Conservation (phyloP, 2,113 vertebrate genomes). For the Trachemys scripta region DNA sequence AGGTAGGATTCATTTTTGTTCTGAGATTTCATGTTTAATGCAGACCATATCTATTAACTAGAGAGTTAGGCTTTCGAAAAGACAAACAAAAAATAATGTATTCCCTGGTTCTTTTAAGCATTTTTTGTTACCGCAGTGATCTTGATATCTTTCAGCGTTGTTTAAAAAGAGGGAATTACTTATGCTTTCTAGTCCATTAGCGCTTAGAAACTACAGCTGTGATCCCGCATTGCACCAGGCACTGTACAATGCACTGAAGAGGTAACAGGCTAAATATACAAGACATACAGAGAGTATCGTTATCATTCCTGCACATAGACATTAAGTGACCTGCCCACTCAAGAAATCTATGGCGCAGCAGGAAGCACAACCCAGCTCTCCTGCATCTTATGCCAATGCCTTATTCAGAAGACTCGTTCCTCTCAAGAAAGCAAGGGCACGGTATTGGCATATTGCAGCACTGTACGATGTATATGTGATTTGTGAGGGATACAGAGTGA, state of each 20-base stretch:
- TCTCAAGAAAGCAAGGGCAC: not conserved
- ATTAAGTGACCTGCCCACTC: not conserved
- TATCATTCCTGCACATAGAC: not conserved
- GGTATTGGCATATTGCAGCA: not conserved
- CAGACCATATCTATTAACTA: not conserved
- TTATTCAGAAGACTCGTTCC: not conserved
- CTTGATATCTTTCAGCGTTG: not conserved
- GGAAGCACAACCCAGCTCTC: not conserved
- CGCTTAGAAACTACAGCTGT: not conserved
- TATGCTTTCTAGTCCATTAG: not conserved
- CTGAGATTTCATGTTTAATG: not conserved
- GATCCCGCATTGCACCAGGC: not conserved
- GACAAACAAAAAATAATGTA: not conserved
- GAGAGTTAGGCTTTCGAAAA: not conserved
- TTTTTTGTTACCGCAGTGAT: not conserved
- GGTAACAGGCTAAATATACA: not conserved
- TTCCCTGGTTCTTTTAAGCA: not conserved
- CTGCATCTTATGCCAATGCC: not conserved
- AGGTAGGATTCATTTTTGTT: not conserved
- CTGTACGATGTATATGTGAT: not conserved
- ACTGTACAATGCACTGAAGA: not conserved
- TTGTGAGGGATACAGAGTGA: not conserved
- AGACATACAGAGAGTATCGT: rapidly evolving
- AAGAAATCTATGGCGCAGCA: not conserved
- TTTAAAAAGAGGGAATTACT: not conserved